Evolutionary conservation across 2,888 invertebrate species (phyloP).

Genomic region (Nemurella pictetii): DNA sequence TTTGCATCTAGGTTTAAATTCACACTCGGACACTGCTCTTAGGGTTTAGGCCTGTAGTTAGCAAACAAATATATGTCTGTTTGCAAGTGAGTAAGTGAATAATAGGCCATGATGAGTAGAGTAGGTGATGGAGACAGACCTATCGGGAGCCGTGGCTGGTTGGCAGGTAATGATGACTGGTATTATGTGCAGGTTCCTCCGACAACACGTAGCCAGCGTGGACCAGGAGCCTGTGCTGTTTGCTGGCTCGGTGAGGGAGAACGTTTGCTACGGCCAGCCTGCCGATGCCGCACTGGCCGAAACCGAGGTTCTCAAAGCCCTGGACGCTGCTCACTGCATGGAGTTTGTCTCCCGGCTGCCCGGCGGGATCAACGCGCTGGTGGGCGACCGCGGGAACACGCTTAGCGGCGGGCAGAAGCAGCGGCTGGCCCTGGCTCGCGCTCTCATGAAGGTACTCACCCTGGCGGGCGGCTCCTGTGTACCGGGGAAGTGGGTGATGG

Average conservation of each 20-base stretch:
- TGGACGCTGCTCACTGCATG: conserved; percentile 81
- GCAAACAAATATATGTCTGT: too few relatives aligned
- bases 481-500: too few relatives aligned
- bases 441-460: conserved; percentile 86
- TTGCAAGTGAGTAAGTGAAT: too few relatives aligned
- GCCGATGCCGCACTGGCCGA: conserved; percentile 54
- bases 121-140: neutral
- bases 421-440: conserved; percentile 89
- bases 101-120: too few relatives aligned
- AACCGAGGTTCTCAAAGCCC: conserved; percentile 63
- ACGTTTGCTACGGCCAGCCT: conserved; percentile 81
- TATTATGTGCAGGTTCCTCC: neutral
- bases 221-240: conserved; percentile 88
- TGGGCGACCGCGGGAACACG: conserved; percentile 88
- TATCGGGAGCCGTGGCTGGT: too few relatives aligned
- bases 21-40: too few relatives aligned
- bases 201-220: neutral
- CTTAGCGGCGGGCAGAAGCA: conserved; percentile 94
- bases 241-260: conserved; percentile 85
- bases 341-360: conserved; percentile 72
- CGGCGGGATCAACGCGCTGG: conserved; percentile 76
- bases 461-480: conserved; percentile 30
- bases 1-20: too few relatives aligned
- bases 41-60: too few relatives aligned
- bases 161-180: neutral